A percentile compares a stretch with the other conserved stretches of the same genome.
phyloP scores from a whole-genome alignment of 2,113 vertebrate genomes.

The Acrocephalus arundinaceus region DNA sequence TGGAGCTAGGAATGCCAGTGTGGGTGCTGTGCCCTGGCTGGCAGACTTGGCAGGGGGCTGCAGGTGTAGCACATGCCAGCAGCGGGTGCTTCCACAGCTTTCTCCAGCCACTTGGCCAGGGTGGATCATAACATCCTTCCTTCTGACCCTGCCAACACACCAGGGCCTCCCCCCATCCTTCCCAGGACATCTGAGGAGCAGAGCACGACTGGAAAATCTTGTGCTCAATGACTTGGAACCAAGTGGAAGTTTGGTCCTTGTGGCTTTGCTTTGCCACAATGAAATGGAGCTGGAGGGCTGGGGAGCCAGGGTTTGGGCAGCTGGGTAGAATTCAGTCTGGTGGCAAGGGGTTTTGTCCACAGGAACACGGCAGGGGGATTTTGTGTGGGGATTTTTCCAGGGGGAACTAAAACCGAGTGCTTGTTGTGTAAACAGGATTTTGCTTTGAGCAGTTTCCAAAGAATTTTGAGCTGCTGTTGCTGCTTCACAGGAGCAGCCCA shows the following conservation, averaged over 20 bases:
- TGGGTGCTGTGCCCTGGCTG: not conserved
- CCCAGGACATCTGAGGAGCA: not conserved
- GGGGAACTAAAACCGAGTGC: rapidly evolving
- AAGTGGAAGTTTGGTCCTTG: not conserved
- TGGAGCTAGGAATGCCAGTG: not conserved
- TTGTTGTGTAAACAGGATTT: not conserved
- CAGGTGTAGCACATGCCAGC: not conserved
- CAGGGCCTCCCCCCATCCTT: not conserved
- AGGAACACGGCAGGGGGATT: rapidly evolving
- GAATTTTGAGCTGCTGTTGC: not conserved
- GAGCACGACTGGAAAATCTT: not conserved
- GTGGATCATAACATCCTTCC: not conserved
- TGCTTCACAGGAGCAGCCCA: not conserved
- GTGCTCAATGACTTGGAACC: not conserved
- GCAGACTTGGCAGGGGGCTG: not conserved
- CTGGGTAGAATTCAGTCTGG: not conserved
- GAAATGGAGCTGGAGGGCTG: not conserved
- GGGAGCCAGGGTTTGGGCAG: not conserved
- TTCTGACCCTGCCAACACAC: not conserved
- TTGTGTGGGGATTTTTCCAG: not conserved
- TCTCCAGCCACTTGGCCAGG: not conserved
- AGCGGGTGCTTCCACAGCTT: not conserved
- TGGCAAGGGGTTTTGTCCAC: not conserved
- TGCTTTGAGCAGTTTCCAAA: slow-evolving; percentile 12
- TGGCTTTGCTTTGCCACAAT: rapidly evolving